Percentiles rank a stretch among this genome's conserved stretches.
These are phyloP conservation scores for Aleadryas rufinucha DNA, from an alignment of 2,113 vertebrate species.

Conservation along the genomic window DNA sequence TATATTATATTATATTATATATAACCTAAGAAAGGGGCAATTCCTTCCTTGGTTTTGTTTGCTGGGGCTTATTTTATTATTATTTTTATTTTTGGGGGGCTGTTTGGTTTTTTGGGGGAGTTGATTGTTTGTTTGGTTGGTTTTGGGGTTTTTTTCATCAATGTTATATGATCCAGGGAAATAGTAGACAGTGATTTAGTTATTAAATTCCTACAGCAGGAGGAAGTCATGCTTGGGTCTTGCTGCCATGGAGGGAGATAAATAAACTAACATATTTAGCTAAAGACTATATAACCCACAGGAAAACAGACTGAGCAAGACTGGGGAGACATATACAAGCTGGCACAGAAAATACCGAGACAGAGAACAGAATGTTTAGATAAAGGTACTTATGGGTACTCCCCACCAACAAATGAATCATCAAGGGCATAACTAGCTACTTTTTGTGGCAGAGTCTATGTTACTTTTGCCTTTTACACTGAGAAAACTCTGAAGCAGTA, in stretches of 20 bases:
- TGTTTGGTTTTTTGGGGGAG: no score
- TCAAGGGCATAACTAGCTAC: neutral
- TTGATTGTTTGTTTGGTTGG: neutral
- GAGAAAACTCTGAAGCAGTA: neutral
- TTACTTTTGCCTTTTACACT: neutral
- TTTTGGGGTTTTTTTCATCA: neutral
- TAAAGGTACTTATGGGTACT: neutral
- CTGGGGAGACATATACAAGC: neutral
- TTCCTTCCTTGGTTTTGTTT: neutral
- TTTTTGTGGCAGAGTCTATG: neutral
- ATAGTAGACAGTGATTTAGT: neutral
- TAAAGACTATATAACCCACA: neutral
- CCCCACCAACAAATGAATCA: neutral
- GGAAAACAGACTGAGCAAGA: neutral
- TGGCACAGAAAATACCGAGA: neutral
- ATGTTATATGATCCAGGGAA: neutral
- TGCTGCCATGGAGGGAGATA: neutral
- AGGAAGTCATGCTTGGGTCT: neutral
- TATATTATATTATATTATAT: no score
- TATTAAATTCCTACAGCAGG: neutral
- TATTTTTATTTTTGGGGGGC: neutral
- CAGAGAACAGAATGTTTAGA: slow-evolving; percentile 24
- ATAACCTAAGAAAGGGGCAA: neutral
- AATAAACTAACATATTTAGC: neutral
- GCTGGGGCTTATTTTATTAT: neutral